phyloP scores from a whole-genome alignment of 2,113 vertebrate genomes.

The Motacilla alba region DNA sequence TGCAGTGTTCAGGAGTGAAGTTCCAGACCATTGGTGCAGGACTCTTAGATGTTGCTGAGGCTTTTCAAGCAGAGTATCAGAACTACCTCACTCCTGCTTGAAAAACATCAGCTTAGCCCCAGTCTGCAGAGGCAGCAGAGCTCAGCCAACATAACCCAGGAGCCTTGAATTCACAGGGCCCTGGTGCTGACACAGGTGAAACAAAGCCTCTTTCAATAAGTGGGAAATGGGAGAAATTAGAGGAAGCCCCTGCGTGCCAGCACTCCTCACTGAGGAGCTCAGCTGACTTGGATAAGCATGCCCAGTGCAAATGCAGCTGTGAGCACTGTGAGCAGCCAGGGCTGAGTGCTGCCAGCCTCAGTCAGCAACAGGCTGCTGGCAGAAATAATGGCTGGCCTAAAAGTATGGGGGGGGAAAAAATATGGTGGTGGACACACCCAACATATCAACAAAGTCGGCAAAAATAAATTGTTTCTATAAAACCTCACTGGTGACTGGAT shows the following conservation, averaged over 20 bases:
- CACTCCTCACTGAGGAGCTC: background rate
- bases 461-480: background rate
- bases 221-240: background rate
- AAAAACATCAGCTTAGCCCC: background rate
- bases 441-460: background rate
- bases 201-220: background rate
- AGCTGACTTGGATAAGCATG: background rate
- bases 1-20: background rate
- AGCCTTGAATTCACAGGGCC: background rate
- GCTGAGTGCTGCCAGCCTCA: background rate
- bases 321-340: background rate
- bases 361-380: background rate
- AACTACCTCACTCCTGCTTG: background rate
- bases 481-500: background rate
- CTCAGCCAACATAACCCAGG: background rate
- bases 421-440: background rate
- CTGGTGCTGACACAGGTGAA: background rate
- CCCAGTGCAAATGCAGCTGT: background rate
- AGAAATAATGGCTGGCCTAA: background rate
- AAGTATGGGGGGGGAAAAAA: rapidly evolving
- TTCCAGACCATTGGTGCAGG: background rate
- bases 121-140: background rate
- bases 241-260: background rate
- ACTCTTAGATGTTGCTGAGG: background rate
- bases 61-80: background rate